Evolutionary conservation across 2,113 vertebrate genomes (phyloP), one percentile per base, ranked within the genome.

Genomic region (Peromyscus polionotus): DNA sequence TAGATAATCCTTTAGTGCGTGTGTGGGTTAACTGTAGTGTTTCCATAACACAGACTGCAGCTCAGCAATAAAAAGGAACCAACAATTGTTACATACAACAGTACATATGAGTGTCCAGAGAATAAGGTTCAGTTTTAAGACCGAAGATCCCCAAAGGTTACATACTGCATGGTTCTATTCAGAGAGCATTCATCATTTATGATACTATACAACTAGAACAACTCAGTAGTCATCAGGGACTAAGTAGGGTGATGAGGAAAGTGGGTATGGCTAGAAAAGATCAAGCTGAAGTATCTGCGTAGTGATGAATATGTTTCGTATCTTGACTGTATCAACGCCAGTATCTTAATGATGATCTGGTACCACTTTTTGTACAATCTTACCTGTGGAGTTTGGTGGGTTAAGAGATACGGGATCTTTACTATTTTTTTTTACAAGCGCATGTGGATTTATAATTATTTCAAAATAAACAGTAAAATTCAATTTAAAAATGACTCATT

Each of bases 401-500:
- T 57, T 42, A 90, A 88, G 31, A 39, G 11, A 17, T 31, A 76
- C 3, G 68, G 31, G 39, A 42, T 57, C 48, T 24, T 73, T 92
- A 75, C 76, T 73, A 75, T 80, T 93, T 89, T 42, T 42, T 42
- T 72, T 93, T 72, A 91, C 13, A 79, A 51, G 14, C 76, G 39
- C 33, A n/a, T 65, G 42, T 36, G 48, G 68, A 93, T 70, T 65
- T 17, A 72, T 0, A 86, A 51, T 59, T 79, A 95, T 42, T 51
- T 91, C 51, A 86, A 94, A 88, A 88, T 79, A 68, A n/a, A 83
- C 77, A 88, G 26, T 86, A 17, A 68, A 76, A 80, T 72, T 93
- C 36, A n/a, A 92, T 63, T 24, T 61, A 48, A 61, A 80, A 54
- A 73, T 19, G 42, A n/a, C 19, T 92, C 87, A 28, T 14, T 57